Conservation (phyloP, 2,888 invertebrate species). For the Saturnia pavonia region DNA sequence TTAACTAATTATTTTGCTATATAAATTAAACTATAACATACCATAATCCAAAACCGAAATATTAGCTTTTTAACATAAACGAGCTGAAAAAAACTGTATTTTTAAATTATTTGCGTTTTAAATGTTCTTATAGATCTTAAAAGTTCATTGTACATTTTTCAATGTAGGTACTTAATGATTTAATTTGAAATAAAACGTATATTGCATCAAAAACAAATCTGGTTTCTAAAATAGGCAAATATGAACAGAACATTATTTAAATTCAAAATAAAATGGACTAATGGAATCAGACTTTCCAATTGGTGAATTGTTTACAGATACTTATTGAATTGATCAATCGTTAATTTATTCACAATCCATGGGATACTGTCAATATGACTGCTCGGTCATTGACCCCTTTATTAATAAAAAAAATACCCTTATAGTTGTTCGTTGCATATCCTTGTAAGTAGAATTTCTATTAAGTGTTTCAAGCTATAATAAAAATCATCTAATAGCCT, state of each 20-base stretch:
- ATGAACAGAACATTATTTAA: background rate
- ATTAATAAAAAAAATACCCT: background rate
- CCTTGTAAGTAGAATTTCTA: background rate
- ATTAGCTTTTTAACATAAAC: constrained; percentile 28
- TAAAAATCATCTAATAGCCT: constrained; percentile 28
- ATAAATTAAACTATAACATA: constrained; percentile 38
- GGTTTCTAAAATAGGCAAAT: background rate
- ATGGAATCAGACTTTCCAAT: background rate
- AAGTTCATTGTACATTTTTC: background rate
- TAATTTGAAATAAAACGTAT: background rate
- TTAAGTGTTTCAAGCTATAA: background rate
- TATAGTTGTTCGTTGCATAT: background rate
- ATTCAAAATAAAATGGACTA: too few species aligned
- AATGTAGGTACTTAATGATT: background rate
- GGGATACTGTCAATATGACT: background rate
- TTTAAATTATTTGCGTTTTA: background rate
- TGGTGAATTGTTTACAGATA: background rate
- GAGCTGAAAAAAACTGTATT: background rate
- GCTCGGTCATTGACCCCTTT: background rate
- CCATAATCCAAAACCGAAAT: constrained; percentile 66
- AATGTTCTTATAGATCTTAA: background rate
- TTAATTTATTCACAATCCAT: background rate
- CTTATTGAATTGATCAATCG: background rate
- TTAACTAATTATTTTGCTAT: constrained; percentile 16
- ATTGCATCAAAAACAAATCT: background rate